Evolutionary conservation across 2,113 vertebrate species (phyloP), one percentile per base, ranked within the genome.

Genomic region (Chauna torquata): DNA sequence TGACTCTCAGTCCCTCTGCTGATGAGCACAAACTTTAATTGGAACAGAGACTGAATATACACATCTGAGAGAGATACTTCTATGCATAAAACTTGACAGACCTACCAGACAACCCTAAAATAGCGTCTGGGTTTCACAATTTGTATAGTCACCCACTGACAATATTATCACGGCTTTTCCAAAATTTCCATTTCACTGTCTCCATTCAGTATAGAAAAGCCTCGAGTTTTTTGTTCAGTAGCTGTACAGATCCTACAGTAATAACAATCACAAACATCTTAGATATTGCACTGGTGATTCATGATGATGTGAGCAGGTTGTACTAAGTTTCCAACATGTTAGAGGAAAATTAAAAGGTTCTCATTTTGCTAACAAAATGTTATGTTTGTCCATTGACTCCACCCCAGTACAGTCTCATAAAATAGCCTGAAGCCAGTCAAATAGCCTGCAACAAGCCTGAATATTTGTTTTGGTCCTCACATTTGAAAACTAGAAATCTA

Each of bases 401-500:
- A 77, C 32, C 16, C 32, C 64, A 91, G 42, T 12, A 75, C 5
- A 80, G 68, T 40, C 54, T 88, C 75, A 77, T 82, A 93, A 62
- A 85, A 82, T 9, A 79, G 65, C 75, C 79, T 62, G 44, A 83
- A 94, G 80, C 59, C 59, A 75, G 66, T 78, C 59, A 75, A 83
- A 91, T 23, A 86, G 50, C 32, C 69, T 69, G 78, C 72, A 86
- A 66, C 59, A 92, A 93, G 69, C 44, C 71, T 65, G 66, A 71
- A 36, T 88, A 74, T 72, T 49, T 92, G 75, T 86, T 92, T 72
- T 80, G 68, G 83, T 77, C 44, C 40, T 30, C 52, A 74, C 40
- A 72, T 80, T 86, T 88, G 80, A 94, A 82, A 91, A 93, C 32
- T 14, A 79, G 78, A 71, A 87, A 66, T 52, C 36, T 82, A 85